phyloP scores from a whole-genome alignment of 2,113 vertebrate genomes.

The Hemicordylus capensis region DNA sequence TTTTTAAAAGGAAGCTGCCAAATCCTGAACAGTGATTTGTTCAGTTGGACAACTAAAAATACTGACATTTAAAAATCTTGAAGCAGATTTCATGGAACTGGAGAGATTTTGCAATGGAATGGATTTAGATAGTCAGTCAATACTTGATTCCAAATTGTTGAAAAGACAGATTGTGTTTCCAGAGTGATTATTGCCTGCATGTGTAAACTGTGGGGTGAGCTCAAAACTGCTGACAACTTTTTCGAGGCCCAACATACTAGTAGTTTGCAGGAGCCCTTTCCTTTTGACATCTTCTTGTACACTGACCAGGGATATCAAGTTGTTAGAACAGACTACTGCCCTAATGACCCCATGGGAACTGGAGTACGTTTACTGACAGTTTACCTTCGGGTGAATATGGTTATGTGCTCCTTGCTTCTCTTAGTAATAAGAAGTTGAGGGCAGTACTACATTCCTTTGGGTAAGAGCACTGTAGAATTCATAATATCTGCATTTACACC shows the following conservation, averaged over 20 bases:
- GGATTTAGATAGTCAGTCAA: neutral
- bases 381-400: too few relatives aligned
- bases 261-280: neutral
- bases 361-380: too few relatives aligned
- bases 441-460: too few relatives aligned
- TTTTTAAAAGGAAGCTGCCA: neutral
- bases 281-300: too few relatives aligned
- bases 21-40: neutral
- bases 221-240: neutral
- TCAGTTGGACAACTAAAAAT: neutral
- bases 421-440: too few relatives aligned
- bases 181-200: neutral
- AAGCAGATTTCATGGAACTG: too few relatives aligned
- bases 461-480: too few relatives aligned
- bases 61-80: neutral
- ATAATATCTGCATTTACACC: neutral
- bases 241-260: neutral
- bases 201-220: neutral
- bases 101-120: neutral
- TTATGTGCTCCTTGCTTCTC: too few relatives aligned
- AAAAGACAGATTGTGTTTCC: neutral
- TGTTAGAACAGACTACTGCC: too few relatives aligned
- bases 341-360: too few relatives aligned
- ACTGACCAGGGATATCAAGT: too few relatives aligned
- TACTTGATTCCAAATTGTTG: neutral